Evolutionary conservation across 2,888 invertebrate species (phyloP).

Genomic region (Ormyrus pomaceus): DNA sequence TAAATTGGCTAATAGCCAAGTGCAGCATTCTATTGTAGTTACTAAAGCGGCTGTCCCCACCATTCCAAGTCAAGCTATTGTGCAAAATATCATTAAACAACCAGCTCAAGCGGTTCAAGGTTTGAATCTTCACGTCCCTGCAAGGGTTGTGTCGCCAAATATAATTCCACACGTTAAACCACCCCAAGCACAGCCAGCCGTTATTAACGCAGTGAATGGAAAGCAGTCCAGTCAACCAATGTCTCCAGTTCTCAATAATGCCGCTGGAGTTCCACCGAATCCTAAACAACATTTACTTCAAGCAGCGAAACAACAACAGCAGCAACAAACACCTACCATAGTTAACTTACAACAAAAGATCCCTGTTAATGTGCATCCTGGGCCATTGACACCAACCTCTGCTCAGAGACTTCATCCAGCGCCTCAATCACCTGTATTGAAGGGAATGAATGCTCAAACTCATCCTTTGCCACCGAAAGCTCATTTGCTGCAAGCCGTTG

Average conservation of each 20-base stretch:
- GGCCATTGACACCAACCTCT: constrained; percentile 61
- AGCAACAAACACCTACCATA: constrained; percentile 69
- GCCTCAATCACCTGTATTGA: constrained; percentile 65
- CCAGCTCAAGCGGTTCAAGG: constrained; percentile 66
- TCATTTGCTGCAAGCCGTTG: constrained; percentile 75
- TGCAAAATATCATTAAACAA: constrained; percentile 70
- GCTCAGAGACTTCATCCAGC: constrained; percentile 67
- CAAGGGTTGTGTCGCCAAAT: constrained; percentile 68
- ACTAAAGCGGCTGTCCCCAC: constrained; percentile 66
- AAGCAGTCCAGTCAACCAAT: constrained; percentile 70
- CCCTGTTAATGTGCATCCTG: constrained; percentile 67
- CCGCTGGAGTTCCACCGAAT: constrained; percentile 70
- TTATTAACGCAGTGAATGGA: constrained; percentile 61
- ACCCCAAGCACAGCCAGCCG: constrained; percentile 57
- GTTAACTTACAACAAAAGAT: constrained; percentile 71
- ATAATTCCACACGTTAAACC: constrained; percentile 68
- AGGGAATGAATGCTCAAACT: constrained; percentile 70
- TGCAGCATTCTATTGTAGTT: constrained; percentile 65
- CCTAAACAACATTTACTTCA: constrained; percentile 76
- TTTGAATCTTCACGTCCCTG: constrained; percentile 69
- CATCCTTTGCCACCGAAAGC: constrained; percentile 75
- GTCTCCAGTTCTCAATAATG: constrained; percentile 70
- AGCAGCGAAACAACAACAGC: constrained; percentile 75
- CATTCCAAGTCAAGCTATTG: constrained; percentile 62
- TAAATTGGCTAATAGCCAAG: constrained; percentile 53